A percentile compares a stretch with the other conserved stretches of the same genome.
phyloP scores from a whole-genome alignment of 2,797 vertebrate species.

The Danio choprae region DNA sequence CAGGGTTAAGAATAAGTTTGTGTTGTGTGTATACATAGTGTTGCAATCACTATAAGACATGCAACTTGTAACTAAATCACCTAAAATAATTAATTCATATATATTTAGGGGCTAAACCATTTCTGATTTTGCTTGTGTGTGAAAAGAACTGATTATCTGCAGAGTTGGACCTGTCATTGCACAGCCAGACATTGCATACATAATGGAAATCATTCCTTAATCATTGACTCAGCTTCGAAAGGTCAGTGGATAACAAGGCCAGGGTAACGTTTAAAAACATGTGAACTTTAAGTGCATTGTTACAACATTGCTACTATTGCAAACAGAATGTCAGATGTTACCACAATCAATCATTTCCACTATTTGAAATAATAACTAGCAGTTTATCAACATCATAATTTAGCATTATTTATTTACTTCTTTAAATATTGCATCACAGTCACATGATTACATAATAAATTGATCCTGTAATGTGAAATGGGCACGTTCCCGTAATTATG shows the following conservation, averaged over 20 bases:
- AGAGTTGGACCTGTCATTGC: background rate
- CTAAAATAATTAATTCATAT: background rate
- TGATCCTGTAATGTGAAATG: background rate
- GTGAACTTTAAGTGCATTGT: constrained; percentile 1
- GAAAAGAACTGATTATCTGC: background rate
- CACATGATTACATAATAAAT: constrained; percentile 23
- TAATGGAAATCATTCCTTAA: background rate
- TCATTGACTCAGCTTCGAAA: background rate
- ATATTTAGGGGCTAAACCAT: background rate
- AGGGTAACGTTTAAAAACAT: background rate
- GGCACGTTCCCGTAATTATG: constrained; percentile 12
- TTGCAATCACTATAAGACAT: too few relatives aligned
- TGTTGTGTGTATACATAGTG: too few relatives aligned
- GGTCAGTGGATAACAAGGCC: background rate
- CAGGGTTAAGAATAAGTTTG: too few relatives aligned
- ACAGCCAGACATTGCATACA: constrained; percentile 4
- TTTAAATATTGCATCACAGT: constrained; percentile 13
- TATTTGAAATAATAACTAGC: background rate
- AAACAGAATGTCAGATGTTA: background rate
- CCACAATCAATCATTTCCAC: too few relatives aligned
- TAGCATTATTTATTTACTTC: constrained; percentile 15
- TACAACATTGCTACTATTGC: background rate
- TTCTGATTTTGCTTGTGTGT: background rate
- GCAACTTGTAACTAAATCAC: too few relatives aligned
- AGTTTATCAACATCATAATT: background rate